Percentiles rank a stretch among this genome's conserved stretches.
phyloP scores from a whole-genome alignment of 1,140 invertebrate species.

The Eumaeus atala region DNA sequence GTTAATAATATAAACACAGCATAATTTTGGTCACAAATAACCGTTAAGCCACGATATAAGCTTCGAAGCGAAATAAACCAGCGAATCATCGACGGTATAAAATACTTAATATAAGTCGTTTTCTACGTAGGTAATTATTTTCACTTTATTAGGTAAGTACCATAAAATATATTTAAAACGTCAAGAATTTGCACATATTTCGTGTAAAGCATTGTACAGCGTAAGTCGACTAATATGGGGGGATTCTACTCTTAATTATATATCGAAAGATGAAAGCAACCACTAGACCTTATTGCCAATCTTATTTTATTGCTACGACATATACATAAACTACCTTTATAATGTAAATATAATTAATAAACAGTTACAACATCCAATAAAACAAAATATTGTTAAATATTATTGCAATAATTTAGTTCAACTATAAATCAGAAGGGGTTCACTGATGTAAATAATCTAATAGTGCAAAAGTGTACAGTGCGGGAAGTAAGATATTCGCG shows the following conservation, averaged over 20 bases:
- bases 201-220: slow-evolving; percentile 69
- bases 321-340: slow-evolving; percentile 58
- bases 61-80: slow-evolving; percentile 30
- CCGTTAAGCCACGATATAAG: neutral
- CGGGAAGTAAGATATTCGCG: slow-evolving; percentile 22
- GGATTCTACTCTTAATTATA: slow-evolving; percentile 44
- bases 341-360: slow-evolving; percentile 66
- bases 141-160: slow-evolving; percentile 45
- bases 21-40: slow-evolving; percentile 19
- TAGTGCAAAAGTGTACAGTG: slow-evolving; percentile 52
- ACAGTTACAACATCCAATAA: slow-evolving; percentile 65
- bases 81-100: slow-evolving; percentile 40
- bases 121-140: slow-evolving; percentile 36
- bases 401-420: slow-evolving; percentile 61
- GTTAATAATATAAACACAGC: slow-evolving; percentile 7
- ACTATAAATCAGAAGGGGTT: slow-evolving; percentile 54
- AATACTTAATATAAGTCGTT: slow-evolving; percentile 42
- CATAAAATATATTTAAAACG: slow-evolving; percentile 63
- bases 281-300: slow-evolving; percentile 68
- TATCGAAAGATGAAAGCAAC: slow-evolving; percentile 62
- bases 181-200: slow-evolving; percentile 59
- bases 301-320: slow-evolving; percentile 72
- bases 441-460: slow-evolving; percentile 31
- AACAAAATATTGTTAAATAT: slow-evolving; percentile 64
- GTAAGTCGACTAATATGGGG: slow-evolving; percentile 34